Conservation (phyloP, 2,113 vertebrate species). For the Cyprinodon variegatus region DNA sequence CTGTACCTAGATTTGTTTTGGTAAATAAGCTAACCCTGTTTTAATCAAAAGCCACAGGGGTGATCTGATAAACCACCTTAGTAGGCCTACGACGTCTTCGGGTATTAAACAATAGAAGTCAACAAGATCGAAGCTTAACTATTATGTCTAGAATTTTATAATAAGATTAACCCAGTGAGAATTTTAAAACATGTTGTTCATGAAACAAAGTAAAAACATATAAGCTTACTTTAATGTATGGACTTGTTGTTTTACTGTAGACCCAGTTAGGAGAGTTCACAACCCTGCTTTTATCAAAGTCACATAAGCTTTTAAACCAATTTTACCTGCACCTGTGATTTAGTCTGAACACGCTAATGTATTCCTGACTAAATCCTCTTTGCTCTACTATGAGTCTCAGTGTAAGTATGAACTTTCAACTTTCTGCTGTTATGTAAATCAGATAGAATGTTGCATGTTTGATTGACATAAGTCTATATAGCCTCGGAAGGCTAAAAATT, state of each 20-base stretch:
- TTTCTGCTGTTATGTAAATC: neutral
- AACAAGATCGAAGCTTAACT: neutral
- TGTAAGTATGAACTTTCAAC: neutral
- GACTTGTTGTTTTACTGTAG: neutral
- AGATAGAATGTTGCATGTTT: neutral
- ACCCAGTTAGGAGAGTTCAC: neutral
- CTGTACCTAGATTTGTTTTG: too few relatives aligned
- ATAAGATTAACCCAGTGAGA: neutral
- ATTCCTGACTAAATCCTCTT: neutral
- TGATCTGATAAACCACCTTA: too few relatives aligned
- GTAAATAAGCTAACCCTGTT: too few relatives aligned
- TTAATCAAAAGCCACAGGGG: too few relatives aligned
- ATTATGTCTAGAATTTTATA: neutral
- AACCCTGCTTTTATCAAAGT: conserved; percentile 6
- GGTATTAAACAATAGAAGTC: too few relatives aligned
- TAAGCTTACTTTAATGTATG: too few relatives aligned
- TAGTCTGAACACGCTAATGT: neutral
- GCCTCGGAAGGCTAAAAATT: neutral
- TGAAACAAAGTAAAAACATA: neutral
- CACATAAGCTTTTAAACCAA: conserved; percentile 4
- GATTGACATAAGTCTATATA: neutral
- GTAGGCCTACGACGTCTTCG: too few relatives aligned
- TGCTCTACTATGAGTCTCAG: neutral
- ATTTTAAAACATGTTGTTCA: neutral
- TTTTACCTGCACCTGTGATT: conserved; percentile 14